These are phyloP conservation scores for Amphimallon solstitiale DNA, from an alignment of 2,888 invertebrate species.

Conservation along the genomic window DNA sequence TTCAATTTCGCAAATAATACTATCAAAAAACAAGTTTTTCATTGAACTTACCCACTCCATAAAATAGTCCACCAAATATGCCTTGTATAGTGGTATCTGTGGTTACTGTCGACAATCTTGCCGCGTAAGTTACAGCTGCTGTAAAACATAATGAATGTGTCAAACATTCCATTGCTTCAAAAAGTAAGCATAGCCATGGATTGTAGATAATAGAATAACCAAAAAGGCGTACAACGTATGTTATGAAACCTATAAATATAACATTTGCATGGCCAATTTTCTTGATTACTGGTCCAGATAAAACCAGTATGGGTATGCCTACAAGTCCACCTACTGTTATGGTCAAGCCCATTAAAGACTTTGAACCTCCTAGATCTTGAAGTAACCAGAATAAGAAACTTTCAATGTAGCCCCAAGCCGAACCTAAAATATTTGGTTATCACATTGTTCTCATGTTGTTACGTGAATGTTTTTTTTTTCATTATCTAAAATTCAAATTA, in stretches of 20 bases:
- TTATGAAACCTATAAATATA: slow-evolving; percentile 79
- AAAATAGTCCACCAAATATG: slow-evolving; percentile 81
- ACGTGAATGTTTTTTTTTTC: too few relatives aligned
- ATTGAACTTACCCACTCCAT: slow-evolving; percentile 78
- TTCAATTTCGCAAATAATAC: too few relatives aligned
- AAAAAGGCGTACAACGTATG: slow-evolving; percentile 77
- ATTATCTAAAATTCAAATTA: slow-evolving; percentile 59
- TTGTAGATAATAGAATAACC: slow-evolving; percentile 81
- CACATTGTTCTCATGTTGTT: not conserved
- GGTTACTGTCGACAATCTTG: slow-evolving; percentile 75
- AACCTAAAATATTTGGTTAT: slow-evolving; percentile 65
- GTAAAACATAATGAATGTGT: slow-evolving; percentile 80
- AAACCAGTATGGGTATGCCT: slow-evolving; percentile 77
- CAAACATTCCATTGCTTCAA: slow-evolving; percentile 81
- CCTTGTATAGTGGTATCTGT: slow-evolving; percentile 83
- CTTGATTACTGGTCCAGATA: slow-evolving; percentile 80
- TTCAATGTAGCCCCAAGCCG: slow-evolving; percentile 86
- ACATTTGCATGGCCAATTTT: slow-evolving; percentile 81
- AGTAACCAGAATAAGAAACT: slow-evolving; percentile 84
- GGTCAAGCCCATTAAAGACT: slow-evolving; percentile 82
- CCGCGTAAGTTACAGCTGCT: slow-evolving; percentile 81
- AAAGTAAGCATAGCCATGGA: slow-evolving; percentile 79
- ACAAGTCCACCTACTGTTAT: slow-evolving; percentile 82
- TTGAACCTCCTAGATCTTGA: slow-evolving; percentile 79
- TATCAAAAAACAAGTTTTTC: too few relatives aligned